Conservation (phyloP, 2,113 vertebrate species). For the Pituophis catenifer region DNA sequence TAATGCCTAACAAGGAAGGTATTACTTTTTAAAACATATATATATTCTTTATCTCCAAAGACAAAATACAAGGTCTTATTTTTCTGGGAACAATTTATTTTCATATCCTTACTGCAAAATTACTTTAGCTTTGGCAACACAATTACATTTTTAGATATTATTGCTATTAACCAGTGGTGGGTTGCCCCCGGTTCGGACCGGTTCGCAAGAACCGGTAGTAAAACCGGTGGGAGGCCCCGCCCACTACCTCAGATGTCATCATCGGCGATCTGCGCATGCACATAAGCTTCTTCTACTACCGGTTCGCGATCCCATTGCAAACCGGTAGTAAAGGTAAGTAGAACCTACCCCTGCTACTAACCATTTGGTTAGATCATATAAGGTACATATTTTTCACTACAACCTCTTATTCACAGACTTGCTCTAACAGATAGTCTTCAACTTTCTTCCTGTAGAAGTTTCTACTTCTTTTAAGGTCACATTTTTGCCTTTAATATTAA, state of each 20-base stretch:
- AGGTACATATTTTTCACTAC: not conserved
- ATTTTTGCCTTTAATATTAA: not conserved
- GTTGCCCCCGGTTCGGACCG: no score
- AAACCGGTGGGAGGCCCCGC: no score
- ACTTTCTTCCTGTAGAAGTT: not conserved
- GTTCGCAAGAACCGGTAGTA: no score
- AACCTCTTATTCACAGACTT: not conserved
- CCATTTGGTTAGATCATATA: not conserved
- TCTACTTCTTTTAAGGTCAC: not conserved
- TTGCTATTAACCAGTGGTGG: no score
- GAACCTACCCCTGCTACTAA: not conserved
- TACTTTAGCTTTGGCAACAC: not conserved
- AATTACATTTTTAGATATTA: not conserved
- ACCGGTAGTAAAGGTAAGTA: no score
- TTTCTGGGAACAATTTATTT: not conserved
- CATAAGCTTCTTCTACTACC: no score
- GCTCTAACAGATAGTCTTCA: not conserved
- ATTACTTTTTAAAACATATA: not conserved
- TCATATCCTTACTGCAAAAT: not conserved
- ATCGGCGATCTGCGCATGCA: no score
- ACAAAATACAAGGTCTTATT: not conserved
- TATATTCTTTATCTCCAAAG: not conserved
- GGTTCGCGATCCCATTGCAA: no score
- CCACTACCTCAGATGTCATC: no score
- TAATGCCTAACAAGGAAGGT: not conserved